Percentiles rank a stretch among this genome's conserved stretches.
phyloP scores from a whole-genome alignment of 2,797 vertebrate species.

The Chaetophractus vellerosus region DNA sequence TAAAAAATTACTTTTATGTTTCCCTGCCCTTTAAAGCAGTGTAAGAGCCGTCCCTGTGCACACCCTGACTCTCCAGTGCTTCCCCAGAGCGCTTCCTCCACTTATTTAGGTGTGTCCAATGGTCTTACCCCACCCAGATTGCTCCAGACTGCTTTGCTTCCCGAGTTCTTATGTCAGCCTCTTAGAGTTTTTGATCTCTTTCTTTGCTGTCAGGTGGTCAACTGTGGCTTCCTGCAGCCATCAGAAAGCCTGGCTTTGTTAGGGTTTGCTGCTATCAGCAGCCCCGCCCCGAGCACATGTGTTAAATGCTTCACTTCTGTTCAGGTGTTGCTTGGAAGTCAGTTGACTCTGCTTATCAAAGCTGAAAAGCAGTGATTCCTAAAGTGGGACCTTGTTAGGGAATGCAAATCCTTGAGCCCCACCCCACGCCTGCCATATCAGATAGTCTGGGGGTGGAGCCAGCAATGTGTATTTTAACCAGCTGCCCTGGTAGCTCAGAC shows the following conservation, averaged over 20 bases:
- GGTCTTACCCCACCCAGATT: conserved; percentile 21
- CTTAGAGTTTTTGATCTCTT: conserved; percentile 84
- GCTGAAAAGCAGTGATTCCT: background rate
- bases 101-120: conserved; percentile 5
- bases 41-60: background rate
- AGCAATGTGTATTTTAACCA: conserved; percentile 11
- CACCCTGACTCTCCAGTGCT: background rate
- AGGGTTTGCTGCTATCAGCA: conserved; percentile 12
- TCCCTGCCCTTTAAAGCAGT: background rate
- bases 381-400: conserved; percentile 10
- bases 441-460: conserved; percentile 6
- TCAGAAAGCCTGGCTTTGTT: conserved; percentile 72
- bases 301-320: background rate
- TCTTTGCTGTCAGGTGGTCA: conserved; percentile 78
- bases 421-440: conserved; percentile 51
- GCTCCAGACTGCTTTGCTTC: conserved; percentile 68
- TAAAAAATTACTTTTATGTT: conserved; percentile 39
- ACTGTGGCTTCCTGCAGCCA: conserved; percentile 84
- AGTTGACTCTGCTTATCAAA: background rate
- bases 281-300: background rate
- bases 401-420: background rate
- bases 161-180: conserved; percentile 75
- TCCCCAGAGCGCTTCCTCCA: background rate
- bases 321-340: background rate
- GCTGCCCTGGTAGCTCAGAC: conserved; percentile 1